A percentile compares a stretch with the other conserved stretches of the same genome.
These are phyloP conservation scores for Dolichoris vasculosae DNA, from an alignment of 1,140 invertebrate species.

Conservation along the genomic window DNA sequence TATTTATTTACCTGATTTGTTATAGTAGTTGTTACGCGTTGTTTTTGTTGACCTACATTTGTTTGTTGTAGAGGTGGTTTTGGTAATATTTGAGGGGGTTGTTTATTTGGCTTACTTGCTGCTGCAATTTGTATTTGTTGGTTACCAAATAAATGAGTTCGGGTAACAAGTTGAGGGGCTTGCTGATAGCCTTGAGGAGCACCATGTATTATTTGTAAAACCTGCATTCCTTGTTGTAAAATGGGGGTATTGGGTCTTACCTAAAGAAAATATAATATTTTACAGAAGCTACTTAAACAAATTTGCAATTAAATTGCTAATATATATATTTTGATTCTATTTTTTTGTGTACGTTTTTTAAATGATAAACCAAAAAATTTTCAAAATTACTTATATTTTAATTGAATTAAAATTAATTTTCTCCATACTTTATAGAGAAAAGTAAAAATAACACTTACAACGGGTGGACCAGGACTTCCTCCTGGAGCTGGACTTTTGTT, in stretches of 20 bases:
- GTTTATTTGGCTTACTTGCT: conserved; percentile 68
- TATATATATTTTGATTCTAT: too few relatives aligned
- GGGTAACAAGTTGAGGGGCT: conserved; percentile 67
- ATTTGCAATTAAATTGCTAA: background rate
- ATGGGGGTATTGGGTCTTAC: conserved; percentile 72
- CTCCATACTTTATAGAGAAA: background rate
- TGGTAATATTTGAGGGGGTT: conserved; percentile 72
- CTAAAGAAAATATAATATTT: conserved; percentile 51
- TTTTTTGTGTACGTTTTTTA: too few relatives aligned
- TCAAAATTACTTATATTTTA: background rate
- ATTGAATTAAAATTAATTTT: background rate
- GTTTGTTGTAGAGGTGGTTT: conserved; percentile 71
- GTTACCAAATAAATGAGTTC: conserved; percentile 71
- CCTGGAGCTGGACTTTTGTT: conserved; percentile 71
- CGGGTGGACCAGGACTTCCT: conserved; percentile 71
- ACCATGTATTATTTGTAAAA: conserved; percentile 73
- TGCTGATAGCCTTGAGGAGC: conserved; percentile 70
- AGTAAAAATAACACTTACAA: conserved; percentile 61
- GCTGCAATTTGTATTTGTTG: conserved; percentile 73
- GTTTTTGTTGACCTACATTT: conserved; percentile 67
- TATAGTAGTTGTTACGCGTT: conserved; percentile 70
- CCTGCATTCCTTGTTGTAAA: conserved; percentile 73
- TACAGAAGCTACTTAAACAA: background rate
- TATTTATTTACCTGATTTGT: conserved; percentile 68
- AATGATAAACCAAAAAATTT: background rate